phyloP scores from a whole-genome alignment of 2,888 invertebrate species.

The Cynaeus angustus region DNA sequence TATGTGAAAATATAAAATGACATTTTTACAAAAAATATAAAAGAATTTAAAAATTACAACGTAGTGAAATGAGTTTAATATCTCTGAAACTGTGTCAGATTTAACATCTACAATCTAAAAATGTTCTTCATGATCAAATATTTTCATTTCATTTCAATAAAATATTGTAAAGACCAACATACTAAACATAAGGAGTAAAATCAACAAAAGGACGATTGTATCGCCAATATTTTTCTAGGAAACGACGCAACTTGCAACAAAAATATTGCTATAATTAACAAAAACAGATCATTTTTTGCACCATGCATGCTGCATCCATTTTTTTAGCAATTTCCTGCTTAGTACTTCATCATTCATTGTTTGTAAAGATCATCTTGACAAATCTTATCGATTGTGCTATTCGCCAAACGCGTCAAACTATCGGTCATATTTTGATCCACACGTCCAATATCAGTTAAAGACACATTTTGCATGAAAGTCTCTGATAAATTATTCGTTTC shows the following conservation, averaged over 20 bases:
- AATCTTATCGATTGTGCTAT: conserved; percentile 70
- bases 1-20: conserved; percentile 18
- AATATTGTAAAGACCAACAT: background rate
- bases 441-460: conserved; percentile 69
- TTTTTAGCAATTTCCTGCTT: background rate
- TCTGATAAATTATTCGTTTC: conserved; percentile 71
- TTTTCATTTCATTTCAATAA: background rate
- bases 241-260: background rate
- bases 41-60: conserved; percentile 5
- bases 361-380: conserved; percentile 53
- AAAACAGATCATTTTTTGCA: conserved; percentile 4
- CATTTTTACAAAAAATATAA: conserved; percentile 20
- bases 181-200: conserved; percentile 6
- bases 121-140: background rate
- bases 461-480: conserved; percentile 71
- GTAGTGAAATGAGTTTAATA: conserved; percentile 4
- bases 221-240: background rate
- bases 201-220: background rate
- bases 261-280: conserved; percentile 3
- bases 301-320: background rate
- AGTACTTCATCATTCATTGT: background rate
- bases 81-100: conserved; percentile 6
- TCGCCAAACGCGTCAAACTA: conserved; percentile 74
- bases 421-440: conserved; percentile 73
- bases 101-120: background rate